These are phyloP conservation scores for Melanogrammus aeglefinus DNA, from an alignment of 2,797 vertebrate genomes.

Conservation along the genomic window DNA sequence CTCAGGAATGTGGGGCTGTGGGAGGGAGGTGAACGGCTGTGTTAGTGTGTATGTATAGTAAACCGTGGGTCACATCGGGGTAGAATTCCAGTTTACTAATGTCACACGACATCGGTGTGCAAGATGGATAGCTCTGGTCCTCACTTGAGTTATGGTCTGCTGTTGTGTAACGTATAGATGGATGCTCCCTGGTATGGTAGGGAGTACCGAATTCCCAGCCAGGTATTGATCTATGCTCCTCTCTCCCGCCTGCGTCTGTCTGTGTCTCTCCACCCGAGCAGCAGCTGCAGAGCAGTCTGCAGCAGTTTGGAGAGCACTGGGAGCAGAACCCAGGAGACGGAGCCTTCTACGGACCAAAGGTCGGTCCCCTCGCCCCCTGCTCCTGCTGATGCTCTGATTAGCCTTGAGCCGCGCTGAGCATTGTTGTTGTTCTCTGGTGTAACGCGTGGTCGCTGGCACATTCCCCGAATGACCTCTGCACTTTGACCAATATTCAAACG, in stretches of 20 bases:
- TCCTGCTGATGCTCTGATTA: background rate
- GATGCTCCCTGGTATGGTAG: background rate
- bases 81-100: constrained; percentile 9
- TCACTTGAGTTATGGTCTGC: constrained; percentile 7
- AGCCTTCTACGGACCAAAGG: constrained; percentile 94
- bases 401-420: background rate
- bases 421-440: background rate
- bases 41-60: constrained; percentile 10
- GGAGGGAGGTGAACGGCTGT: constrained; percentile 6
- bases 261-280: constrained; percentile 56
- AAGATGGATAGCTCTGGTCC: constrained; percentile 20
- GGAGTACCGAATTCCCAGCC: background rate
- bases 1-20: background rate
- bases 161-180: background rate
- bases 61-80: constrained; percentile 14
- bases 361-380: constrained; percentile 40
- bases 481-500: background rate
- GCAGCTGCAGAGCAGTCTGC: constrained; percentile 80
- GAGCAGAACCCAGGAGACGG: constrained; percentile 87
- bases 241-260: background rate
- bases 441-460: background rate
- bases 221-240: constrained; percentile 25
- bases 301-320: constrained; percentile 83
- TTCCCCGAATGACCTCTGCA: background rate
- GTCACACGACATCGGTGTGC: constrained; percentile 26